Evolutionary conservation across 2,888 invertebrate genomes (phyloP).

Genomic region (Lacanobia oleracea): DNA sequence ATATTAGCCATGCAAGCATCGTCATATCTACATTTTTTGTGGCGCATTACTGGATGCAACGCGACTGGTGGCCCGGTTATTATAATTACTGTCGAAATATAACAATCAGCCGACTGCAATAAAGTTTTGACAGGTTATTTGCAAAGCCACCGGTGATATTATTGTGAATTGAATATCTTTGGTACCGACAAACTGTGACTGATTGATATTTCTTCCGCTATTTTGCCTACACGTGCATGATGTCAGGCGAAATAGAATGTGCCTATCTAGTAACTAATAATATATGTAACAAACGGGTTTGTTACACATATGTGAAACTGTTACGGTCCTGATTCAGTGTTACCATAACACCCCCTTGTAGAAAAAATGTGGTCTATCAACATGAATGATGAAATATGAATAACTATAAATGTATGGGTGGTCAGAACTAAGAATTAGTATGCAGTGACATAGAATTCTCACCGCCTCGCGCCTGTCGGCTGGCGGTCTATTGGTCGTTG

Average conservation of each 20-base stretch:
- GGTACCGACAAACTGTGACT: not conserved
- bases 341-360: conserved; percentile 51
- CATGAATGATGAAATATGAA: conserved; percentile 55
- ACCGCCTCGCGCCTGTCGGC: conserved; percentile 1
- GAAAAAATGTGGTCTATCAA: conserved; percentile 40
- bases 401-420: conserved; percentile 39
- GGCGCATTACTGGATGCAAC: conserved; percentile 11
- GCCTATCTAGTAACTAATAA: conserved; percentile 3
- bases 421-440: conserved; percentile 23
- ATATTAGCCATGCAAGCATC: conserved; percentile 15
- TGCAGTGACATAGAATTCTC: conserved; percentile 51
- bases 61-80: conserved; percentile 16
- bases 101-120: conserved; percentile 16
- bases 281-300: conserved; percentile 56
- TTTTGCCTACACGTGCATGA: conserved; percentile 16
- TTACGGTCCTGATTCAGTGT: conserved; percentile 39
- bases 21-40: conserved; percentile 19
- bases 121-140: conserved; percentile 6
- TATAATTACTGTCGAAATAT: conserved; percentile 31
- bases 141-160: not conserved
- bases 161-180: not conserved
- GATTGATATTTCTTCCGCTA: conserved; percentile 1
- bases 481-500: not conserved
- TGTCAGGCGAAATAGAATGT: conserved; percentile 17
- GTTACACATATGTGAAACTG: conserved; percentile 51